A percentile compares a stretch with the other conserved stretches of the same genome.
phyloP scores from a whole-genome alignment of 2,113 vertebrate species.

The Herpetotheres cachinnans region DNA sequence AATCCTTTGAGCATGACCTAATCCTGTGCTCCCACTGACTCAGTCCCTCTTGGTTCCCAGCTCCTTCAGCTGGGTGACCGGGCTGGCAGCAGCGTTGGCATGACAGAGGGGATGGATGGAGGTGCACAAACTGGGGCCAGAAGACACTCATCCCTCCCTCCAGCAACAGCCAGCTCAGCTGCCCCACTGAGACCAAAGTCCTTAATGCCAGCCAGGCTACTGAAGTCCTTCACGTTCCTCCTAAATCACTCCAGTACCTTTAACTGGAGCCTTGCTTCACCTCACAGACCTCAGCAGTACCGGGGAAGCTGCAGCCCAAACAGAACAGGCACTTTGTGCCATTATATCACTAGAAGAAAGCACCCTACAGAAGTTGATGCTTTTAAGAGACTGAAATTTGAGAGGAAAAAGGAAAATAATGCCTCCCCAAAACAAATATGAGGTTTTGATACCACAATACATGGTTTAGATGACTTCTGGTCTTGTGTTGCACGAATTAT shows the following conservation, averaged over 20 bases:
- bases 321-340: neutral
- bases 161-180: neutral
- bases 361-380: neutral
- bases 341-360: neutral
- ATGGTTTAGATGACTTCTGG: neutral
- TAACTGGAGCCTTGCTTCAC: neutral
- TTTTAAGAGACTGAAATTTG: neutral
- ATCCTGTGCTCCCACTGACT: neutral
- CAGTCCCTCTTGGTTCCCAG: neutral
- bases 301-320: neutral
- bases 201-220: neutral
- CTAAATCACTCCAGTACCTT: neutral
- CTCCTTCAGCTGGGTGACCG: neutral
- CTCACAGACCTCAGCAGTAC: neutral
- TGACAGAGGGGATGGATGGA: neutral
- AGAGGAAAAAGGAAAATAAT: neutral
- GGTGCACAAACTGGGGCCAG: rapidly evolving
- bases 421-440: neutral
- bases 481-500: neutral
- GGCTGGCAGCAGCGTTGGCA: rapidly evolving
- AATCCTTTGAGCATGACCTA: neutral
- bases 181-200: neutral
- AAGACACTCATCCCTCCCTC: neutral
- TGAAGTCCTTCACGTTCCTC: neutral
- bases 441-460: neutral